These are phyloP conservation scores for Uloborus diversus DNA, from an alignment of 1,140 invertebrate species.

Conservation along the genomic window DNA sequence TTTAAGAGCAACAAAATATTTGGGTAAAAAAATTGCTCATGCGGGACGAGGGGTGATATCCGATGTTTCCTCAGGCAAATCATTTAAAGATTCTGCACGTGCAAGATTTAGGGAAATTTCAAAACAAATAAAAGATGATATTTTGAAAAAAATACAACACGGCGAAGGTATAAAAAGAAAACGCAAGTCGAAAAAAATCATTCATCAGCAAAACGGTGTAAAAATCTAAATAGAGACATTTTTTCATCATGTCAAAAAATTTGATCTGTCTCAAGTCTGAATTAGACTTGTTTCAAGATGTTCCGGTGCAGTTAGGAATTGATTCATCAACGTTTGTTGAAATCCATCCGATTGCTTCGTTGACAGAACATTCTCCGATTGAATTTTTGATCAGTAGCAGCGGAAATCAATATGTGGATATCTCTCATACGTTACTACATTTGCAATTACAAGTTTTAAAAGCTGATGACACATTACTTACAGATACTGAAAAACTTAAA, in stretches of 20 bases:
- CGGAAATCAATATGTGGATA: conserved; percentile 17
- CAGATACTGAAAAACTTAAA: background rate
- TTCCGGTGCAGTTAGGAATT: background rate
- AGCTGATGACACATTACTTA: too few species aligned
- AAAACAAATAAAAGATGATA: background rate
- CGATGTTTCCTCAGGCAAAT: background rate
- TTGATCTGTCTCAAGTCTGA: background rate
- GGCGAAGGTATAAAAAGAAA: conserved; percentile 7
- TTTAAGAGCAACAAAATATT: background rate
- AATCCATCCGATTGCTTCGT: conserved; percentile 6
- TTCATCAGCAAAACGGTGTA: background rate
- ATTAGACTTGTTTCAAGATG: background rate
- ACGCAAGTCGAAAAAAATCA: background rate
- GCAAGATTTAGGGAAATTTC: background rate
- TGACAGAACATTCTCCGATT: background rate
- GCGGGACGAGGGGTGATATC: background rate
- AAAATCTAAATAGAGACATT: background rate
- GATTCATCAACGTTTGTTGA: background rate
- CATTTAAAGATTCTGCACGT: background rate
- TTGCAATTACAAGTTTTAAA: too few species aligned
- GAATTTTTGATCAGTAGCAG: conserved; percentile 22
- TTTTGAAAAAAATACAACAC: background rate
- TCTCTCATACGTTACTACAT: conserved; percentile 9
- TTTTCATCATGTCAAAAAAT: background rate
- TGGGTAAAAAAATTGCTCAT: background rate